Base-by-base conservation (phyloP, 1,140 invertebrate species). In the Megalonaias nervosa region DNA sequence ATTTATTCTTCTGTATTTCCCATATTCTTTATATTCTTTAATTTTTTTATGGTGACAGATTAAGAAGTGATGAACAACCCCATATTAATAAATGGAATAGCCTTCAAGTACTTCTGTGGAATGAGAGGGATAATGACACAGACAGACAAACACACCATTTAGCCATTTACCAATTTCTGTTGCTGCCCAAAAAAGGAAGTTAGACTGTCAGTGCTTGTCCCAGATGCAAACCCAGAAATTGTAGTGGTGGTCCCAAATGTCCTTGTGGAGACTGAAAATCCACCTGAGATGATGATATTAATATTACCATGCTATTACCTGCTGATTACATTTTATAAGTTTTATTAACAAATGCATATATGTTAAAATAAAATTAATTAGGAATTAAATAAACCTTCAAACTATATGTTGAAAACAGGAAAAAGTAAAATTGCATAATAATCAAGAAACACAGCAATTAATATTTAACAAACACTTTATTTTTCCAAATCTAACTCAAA, bases 191-290 rank as follows among this genome's bases (percentile, higher is more conserved):
- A 89, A 64, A 87, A 73, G 14, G 82, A 77, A 59, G 84, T 75
- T 57, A 74, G 76, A 26, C 80, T 82, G 57, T 80, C 84, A n/a
- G 84, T 81, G 17, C 67, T 79, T 17, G 82, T 72, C 21, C 84
- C 84, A 79, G 88, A 88, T n/a, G 89, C 89, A 82, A 89, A 88
- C 13, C 82, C 81, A 68, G 84, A 83, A 21, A 80, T 77, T 11
- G 82, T 71, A 21, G 79, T 82, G 21, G 82, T 82, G n/a, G 84
- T 82, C 21, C 84, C 84, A 59, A 80, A 78, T 19, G 69, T 69
- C 21, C 71, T 62, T 64, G 79, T 68, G 84, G 91, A 91, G 56
- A 81, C 74, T 69, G 67, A 80, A 85, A 83, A 77, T 55, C 73
- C 74, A 68, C 75, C 67, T 69, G 76, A 75, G 26, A 60, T 55